phyloP scores from a whole-genome alignment of 2,888 invertebrate genomes.

The Fabriciana adippe region DNA sequence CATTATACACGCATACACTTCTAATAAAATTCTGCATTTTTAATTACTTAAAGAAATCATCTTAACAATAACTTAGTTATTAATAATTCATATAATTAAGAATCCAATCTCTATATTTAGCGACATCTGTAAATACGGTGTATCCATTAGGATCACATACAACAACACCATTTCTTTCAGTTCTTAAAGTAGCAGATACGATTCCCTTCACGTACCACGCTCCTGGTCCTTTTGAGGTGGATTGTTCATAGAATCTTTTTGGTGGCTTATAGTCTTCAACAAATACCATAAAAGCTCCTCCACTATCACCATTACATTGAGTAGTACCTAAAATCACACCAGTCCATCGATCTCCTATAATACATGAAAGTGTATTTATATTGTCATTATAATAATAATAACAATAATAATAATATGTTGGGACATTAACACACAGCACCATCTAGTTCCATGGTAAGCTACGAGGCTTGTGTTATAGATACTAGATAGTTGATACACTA shows the following conservation, averaged over 20 bases:
- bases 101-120: constrained; percentile 14
- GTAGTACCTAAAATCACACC: neutral
- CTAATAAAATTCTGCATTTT: too few species aligned
- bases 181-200: constrained; percentile 1
- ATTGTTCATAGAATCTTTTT: neutral
- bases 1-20: too few species aligned
- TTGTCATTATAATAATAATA: neutral
- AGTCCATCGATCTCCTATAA: too few species aligned
- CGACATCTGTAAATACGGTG: constrained; percentile 11
- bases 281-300: constrained; percentile 7
- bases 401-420: too few species aligned
- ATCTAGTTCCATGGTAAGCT: too few species aligned
- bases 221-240: neutral
- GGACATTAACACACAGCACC: too few species aligned
- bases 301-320: constrained; percentile 14
- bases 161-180: neutral
- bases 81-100: neutral
- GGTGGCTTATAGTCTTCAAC: neutral
- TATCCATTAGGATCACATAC: constrained; percentile 14
- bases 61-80: too few species aligned
- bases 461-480: too few species aligned
- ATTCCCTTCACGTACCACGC: constrained; percentile 21
- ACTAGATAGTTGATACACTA: too few species aligned
- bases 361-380: too few species aligned
- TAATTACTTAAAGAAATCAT: too few species aligned